phyloP scores from a whole-genome alignment of 2,113 vertebrate species.

The Aplodontia rufa region DNA sequence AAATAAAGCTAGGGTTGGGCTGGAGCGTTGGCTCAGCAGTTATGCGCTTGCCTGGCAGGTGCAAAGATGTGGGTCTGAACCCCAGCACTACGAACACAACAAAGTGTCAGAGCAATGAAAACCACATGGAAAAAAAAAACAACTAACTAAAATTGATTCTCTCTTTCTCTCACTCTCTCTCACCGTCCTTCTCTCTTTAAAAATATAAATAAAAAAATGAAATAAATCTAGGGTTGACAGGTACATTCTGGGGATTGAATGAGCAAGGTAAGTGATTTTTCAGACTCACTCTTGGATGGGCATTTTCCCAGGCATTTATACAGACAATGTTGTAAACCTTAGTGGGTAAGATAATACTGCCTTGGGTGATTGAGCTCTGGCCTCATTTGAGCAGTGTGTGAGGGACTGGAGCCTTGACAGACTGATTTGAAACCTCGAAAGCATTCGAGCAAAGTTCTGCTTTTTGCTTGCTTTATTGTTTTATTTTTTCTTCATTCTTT shows the following conservation, averaged over 20 bases:
- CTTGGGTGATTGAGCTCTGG: not conserved
- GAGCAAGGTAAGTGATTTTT: conserved; percentile 1
- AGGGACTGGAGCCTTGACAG: accelerated
- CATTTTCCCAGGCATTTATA: not conserved
- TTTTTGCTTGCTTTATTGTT: not conserved
- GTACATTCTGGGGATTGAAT: not conserved
- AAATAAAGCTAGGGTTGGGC: not conserved
- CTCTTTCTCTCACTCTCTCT: too few relatives aligned
- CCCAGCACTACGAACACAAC: too few relatives aligned
- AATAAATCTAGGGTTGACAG: not conserved
- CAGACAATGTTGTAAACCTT: not conserved
- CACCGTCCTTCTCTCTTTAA: too few relatives aligned
- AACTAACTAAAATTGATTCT: too few relatives aligned
- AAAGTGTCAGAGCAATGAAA: too few relatives aligned
- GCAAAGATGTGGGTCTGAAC: too few relatives aligned
- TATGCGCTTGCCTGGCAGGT: too few relatives aligned
- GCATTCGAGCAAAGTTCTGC: not conserved
- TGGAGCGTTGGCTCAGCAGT: too few relatives aligned
- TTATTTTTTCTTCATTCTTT: not conserved
- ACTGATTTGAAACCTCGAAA: not conserved
- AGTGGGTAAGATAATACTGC: not conserved
- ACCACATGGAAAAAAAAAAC: too few relatives aligned
- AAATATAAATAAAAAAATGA: too few relatives aligned
- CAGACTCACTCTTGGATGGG: not conserved
- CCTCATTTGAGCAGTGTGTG: not conserved